Evolutionary conservation across 2,113 vertebrate species (phyloP), one percentile per base, ranked within the genome.

Genomic region (Typhlomys cinereus): DNA sequence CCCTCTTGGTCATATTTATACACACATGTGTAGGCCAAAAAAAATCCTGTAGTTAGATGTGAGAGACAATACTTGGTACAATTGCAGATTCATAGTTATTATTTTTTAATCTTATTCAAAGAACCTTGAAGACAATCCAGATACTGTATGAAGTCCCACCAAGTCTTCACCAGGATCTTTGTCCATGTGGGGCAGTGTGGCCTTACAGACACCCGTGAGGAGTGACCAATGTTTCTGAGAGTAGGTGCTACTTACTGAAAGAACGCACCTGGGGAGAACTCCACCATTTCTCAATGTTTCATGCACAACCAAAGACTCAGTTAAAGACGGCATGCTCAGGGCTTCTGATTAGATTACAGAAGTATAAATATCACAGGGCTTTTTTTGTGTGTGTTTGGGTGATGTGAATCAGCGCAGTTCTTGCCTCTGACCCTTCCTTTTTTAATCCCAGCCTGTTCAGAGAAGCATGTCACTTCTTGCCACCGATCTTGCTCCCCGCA

Each of bases 391-490:
- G 91, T 71, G 23, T 21, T 4, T 0, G 1, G 71, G 62, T 41
- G 8, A 31, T 82, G 95, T 93, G 95, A 97, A 95, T 96, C 96
- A 94, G 85, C 93, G 87, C 90, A 21, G 75, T 95, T 59, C 95
- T 95, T 95, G 85, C 93, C 96, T 70, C 21, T 93, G 87, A 96
- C 94, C 94, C 94, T 97, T 97, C 92, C 78, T 97, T 95, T n/a
- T 96, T 91, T 91, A 92, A 83, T 75, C 94, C 11, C 93, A 92
- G 83, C 80, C 82, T 70, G 52, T 86, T 93, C 95, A 83, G 84
- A 94, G 84, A 89, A 94, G 96, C 95, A 74, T 94, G 82, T 36
- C 44, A 46, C 92, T 95, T 97, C 78, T 90, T 75, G 89, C 69
- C 88, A 95, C 91, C 85, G 25, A 96, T 95, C 66, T 91, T 69